Evolutionary conservation across 2,113 vertebrate genomes (phyloP).

Genomic region (Chaetops frenatus): DNA sequence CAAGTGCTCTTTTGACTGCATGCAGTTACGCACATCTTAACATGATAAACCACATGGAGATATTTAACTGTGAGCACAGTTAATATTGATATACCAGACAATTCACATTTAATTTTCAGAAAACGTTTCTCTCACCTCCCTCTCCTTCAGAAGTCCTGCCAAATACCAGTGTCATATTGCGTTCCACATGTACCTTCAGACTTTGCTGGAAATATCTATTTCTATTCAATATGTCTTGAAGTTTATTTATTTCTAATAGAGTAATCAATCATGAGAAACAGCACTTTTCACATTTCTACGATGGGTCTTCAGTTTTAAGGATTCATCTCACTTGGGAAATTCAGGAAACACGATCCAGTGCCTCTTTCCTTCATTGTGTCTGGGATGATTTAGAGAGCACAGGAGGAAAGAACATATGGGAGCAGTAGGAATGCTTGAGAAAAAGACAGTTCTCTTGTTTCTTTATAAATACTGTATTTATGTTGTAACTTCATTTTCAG

Average conservation of each 20-base stretch:
- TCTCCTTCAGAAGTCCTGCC: not conserved
- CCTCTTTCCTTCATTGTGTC: not conserved
- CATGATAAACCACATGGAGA: not conserved
- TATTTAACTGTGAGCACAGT: not conserved
- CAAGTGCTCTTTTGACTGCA: not conserved
- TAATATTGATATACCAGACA: not conserved
- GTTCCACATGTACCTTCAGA: not conserved
- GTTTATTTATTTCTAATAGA: not conserved
- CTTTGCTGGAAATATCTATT: not conserved
- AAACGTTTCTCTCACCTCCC: not conserved
- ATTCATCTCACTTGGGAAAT: not conserved
- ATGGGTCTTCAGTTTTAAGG: not conserved
- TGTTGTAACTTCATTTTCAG: constrained; percentile 59
- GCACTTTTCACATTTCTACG: not conserved
- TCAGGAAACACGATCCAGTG: not conserved
- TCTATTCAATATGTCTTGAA: not conserved
- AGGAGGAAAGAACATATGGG: not conserved
- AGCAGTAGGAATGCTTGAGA: not conserved
- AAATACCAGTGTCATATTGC: not conserved
- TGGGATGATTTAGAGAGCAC: not conserved
- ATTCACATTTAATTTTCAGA: not conserved
- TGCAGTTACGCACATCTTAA: not conserved
- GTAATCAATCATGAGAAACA: not conserved
- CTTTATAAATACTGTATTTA: not conserved
- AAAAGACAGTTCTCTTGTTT: not conserved